phyloP scores from a whole-genome alignment of 2,888 invertebrate genomes.

The Drosophila prolongata region DNA sequence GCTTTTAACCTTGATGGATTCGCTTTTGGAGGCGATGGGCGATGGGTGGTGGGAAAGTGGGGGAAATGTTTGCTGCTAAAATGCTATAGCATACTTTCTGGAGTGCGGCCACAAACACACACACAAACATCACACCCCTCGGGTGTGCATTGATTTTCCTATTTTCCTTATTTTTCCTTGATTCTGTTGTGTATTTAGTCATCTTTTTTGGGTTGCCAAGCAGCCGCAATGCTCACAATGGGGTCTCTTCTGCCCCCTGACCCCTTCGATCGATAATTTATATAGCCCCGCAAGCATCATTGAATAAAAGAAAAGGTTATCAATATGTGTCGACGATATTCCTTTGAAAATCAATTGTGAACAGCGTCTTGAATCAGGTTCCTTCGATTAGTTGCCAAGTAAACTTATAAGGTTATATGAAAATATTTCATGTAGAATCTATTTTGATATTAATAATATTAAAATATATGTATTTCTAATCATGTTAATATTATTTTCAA shows the following conservation, averaged over 20 bases:
- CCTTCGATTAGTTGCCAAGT: neutral
- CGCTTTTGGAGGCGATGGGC: constrained; percentile 23
- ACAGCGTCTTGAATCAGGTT: neutral
- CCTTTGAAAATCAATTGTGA: constrained; percentile 1
- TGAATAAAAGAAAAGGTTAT: constrained; percentile 5
- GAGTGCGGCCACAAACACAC: constrained; percentile 36
- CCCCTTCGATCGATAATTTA: constrained; percentile 18
- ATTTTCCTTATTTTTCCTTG: constrained; percentile 28
- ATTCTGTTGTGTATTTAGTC: constrained; percentile 32
- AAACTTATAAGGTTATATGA: neutral
- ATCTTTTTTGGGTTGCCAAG: constrained; percentile 43
- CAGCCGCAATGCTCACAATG: constrained; percentile 17
- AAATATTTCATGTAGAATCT: too few relatives aligned
- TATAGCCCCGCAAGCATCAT: constrained; percentile 2
- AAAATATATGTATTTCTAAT: too few relatives aligned
- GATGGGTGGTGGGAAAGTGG: neutral
- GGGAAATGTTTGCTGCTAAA: constrained; percentile 22
- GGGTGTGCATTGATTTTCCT: constrained; percentile 56
- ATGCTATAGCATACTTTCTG: constrained; percentile 65
- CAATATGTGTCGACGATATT: neutral
- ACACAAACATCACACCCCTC: constrained; percentile 18
- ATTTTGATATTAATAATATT: too few relatives aligned
- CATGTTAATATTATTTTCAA: too few relatives aligned
- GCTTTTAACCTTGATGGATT: constrained; percentile 70
- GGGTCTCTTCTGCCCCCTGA: neutral